These are phyloP conservation scores for Regulus satrapa DNA, from an alignment of 2,113 vertebrate species.

Conservation along the genomic window DNA sequence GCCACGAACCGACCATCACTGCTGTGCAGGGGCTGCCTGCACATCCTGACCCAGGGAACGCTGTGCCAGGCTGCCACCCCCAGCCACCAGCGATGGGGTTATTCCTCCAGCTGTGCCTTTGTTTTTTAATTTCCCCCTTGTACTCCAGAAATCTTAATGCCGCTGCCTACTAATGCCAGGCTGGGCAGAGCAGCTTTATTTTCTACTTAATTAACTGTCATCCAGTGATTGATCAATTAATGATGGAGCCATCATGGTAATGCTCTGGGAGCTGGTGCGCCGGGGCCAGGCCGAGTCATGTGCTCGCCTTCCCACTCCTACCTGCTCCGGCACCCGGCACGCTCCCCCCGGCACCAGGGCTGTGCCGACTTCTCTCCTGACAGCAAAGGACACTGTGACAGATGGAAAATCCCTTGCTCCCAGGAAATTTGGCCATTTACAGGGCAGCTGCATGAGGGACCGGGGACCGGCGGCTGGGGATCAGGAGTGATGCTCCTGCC, in stretches of 20 bases:
- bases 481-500: not conserved
- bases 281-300: not conserved
- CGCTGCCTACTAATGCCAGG: conserved; percentile 28
- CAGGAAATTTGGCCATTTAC: not conserved
- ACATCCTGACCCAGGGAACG: not conserved
- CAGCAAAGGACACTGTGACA: conserved; percentile 51
- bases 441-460: not conserved
- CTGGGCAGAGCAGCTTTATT: conserved; percentile 63
- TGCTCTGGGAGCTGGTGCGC: not conserved
- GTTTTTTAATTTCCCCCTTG: conserved; percentile 24
- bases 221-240: conserved; percentile 61
- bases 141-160: conserved; percentile 53
- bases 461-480: not conserved
- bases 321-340: not conserved
- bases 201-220: conserved; percentile 61
- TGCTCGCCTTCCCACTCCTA: not conserved
- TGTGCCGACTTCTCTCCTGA: not conserved
- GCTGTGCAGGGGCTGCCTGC: rapidly evolving
- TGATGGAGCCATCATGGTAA: conserved; percentile 47
- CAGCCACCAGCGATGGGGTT: not conserved
- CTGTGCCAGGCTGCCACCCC: not conserved
- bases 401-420: conserved; percentile 36
- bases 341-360: not conserved
- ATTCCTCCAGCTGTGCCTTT: conserved; percentile 36
- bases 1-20: rapidly evolving